phyloP scores from a whole-genome alignment of 2,888 invertebrate species.

The Fabriciana adippe region DNA sequence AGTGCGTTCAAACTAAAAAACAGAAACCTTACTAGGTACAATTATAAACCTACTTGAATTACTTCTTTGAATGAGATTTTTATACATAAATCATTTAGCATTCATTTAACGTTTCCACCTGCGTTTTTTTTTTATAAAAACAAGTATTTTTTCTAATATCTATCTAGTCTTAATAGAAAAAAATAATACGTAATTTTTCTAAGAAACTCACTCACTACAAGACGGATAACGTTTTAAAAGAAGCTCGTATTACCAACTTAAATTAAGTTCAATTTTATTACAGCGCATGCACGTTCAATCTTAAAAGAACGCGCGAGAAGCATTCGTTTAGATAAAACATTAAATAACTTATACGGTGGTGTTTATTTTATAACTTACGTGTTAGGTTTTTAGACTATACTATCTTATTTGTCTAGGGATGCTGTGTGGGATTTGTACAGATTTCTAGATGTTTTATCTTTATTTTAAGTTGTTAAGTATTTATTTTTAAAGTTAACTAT shows the following conservation, averaged over 20 bases:
- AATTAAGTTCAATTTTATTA: slow-evolving; percentile 20
- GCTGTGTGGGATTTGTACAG: no score
- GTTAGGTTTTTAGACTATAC: not conserved
- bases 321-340: slow-evolving; percentile 13
- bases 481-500: no score
- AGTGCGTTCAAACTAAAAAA: no score
- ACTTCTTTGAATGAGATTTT: no score
- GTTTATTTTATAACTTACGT: slow-evolving; percentile 12
- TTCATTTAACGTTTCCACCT: no score
- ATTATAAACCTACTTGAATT: no score
- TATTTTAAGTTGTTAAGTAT: no score
- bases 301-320: slow-evolving; percentile 18
- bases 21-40: no score
- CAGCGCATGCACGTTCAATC: slow-evolving; percentile 18
- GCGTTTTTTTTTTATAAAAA: no score
- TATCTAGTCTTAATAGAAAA: not conserved
- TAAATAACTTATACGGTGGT: slow-evolving; percentile 15
- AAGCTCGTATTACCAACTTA: slow-evolving; percentile 17
- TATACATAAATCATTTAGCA: no score
- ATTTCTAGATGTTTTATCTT: no score
- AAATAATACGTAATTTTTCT: slow-evolving; percentile 8
- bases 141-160: no score
- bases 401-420: not conserved
- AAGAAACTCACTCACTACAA: not conserved
- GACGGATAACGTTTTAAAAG: slow-evolving; percentile 15